Percentiles rank a stretch among this genome's conserved stretches.
Conservation (phyloP, 2,888 invertebrate species). For the Drosophila kuntzei region DNA sequence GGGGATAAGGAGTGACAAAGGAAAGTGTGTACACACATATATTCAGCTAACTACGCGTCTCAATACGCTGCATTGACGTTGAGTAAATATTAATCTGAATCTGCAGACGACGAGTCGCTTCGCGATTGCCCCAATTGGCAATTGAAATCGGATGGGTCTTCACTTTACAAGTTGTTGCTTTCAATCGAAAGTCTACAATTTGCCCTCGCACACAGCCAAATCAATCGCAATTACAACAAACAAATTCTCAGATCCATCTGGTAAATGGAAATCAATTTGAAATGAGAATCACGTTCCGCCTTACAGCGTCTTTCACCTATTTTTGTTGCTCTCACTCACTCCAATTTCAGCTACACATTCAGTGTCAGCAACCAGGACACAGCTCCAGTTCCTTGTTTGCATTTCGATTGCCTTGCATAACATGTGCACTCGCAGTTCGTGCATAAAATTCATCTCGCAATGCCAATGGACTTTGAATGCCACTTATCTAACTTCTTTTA, state of each 20-base stretch:
- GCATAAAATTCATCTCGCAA: constrained; percentile 50
- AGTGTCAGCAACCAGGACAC: background rate
- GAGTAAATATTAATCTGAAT: constrained; percentile 61
- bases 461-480: constrained; percentile 19
- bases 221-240: constrained; percentile 56
- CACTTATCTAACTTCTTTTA: constrained; percentile 10
- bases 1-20: background rate
- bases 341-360: constrained; percentile 1
- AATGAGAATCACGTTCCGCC: constrained; percentile 54
- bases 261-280: constrained; percentile 58
- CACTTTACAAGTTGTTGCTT: background rate
- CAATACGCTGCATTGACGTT: constrained; percentile 50
- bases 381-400: constrained; percentile 53
- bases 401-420: constrained; percentile 68
- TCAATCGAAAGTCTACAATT: background rate
- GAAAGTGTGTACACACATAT: constrained; percentile 18
- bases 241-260: constrained; percentile 25
- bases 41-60: constrained; percentile 36
- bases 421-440: constrained; percentile 68
- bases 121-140: constrained; percentile 38
- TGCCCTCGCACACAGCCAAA: constrained; percentile 27
- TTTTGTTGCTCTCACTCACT: constrained; percentile 13
- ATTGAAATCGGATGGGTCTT: constrained; percentile 8
- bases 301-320: constrained; percentile 22
- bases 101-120: constrained; percentile 24